These are phyloP conservation scores for Ibycter americanus DNA, from an alignment of 2,797 vertebrate species.

Conservation along the genomic window DNA sequence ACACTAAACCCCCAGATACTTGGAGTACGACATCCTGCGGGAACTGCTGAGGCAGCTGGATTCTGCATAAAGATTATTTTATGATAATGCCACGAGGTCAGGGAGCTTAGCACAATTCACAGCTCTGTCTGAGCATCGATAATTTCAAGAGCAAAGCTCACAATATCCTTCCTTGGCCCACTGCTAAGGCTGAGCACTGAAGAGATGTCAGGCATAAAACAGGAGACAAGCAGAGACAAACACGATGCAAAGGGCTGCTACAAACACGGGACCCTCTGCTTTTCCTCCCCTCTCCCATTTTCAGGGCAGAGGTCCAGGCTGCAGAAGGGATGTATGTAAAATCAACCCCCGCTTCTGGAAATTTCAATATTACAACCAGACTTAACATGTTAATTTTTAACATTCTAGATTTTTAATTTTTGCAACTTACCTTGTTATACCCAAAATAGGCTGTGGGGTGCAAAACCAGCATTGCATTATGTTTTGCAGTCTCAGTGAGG, in stretches of 20 bases:
- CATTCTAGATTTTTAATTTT: not conserved
- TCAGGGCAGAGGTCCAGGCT: not conserved
- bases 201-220: not conserved
- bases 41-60: not conserved
- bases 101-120: not conserved
- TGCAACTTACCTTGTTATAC: not conserved
- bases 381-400: not conserved
- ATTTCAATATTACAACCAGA: not conserved
- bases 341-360: not conserved
- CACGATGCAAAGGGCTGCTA: not conserved
- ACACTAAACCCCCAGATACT: not conserved
- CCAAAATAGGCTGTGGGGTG: not conserved
- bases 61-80: not conserved
- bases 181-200: not conserved
- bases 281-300: not conserved
- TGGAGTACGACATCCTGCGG: not conserved
- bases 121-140: not conserved
- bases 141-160: not conserved
- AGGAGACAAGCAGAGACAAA: not conserved
- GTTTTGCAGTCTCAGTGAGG: rapidly evolving
- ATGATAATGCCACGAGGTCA: not conserved
- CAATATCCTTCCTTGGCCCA: rapidly evolving
- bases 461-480: not conserved
- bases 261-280: rapidly evolving
- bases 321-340: not conserved